Evolutionary conservation across 2,797 vertebrate species (phyloP), one percentile per base, ranked within the genome.

Genomic region (Mergus octosetaceus): DNA sequence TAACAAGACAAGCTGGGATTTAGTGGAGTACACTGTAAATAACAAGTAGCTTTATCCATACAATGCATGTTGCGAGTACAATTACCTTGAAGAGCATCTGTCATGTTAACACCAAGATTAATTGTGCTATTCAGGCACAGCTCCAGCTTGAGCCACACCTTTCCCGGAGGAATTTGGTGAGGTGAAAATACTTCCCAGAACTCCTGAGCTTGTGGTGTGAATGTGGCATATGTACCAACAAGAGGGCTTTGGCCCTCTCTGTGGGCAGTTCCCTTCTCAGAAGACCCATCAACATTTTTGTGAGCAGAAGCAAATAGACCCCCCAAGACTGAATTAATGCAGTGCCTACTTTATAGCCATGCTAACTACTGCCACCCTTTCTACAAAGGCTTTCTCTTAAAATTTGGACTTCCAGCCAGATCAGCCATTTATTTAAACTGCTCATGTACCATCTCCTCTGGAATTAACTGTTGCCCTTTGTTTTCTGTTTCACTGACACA

Each of bases 321-420:
- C 3, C 3, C 13, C 49, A 85, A 70, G 80, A 39, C 34, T 43
- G 38, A 93, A 21, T 43, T 34, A 93, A 21, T 8, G 22, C 32
- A 74, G 11, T 5, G 41, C 21, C 28, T 69, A 41, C 21, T 80
- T 69, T 41, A 74, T 38, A 80, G 30, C 15, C 6, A 1, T 58
- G 69, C 39, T 86, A 69, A 89, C 57, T 73, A 66, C 60, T 71
- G 32, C 72, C 65, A 77, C 16, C 12, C 28, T 87, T 92, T 87
- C 90, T 92, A 85, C 49, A 94, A 89, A 87, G 74, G 32, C 14
- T 90, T 93, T 82, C n/a, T 45, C 58, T 89, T 49, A 74, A 43
- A 72, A 74, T 74, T 47, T 89, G 75, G 73, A 54, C 72, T 92
- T 92, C 45, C 41, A 85, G 49, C 24, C 83, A 87, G 3, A 4